phyloP scores from a whole-genome alignment of 2,888 invertebrate species.

The Myathropa florea region DNA sequence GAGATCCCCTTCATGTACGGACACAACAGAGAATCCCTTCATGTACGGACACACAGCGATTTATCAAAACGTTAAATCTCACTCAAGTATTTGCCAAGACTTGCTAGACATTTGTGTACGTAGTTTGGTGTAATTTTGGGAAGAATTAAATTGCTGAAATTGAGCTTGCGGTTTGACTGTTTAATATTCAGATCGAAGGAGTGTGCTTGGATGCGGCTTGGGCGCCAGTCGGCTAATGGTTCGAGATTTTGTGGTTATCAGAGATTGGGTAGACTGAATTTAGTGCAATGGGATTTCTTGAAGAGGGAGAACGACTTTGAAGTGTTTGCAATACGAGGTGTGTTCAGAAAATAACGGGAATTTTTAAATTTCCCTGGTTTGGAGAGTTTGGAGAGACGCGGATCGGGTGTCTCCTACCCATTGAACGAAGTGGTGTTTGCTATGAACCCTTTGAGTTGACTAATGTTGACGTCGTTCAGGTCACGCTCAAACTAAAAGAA shows the following conservation, averaged over 20 bases:
- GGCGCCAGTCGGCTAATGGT: neutral
- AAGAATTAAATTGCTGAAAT: neutral
- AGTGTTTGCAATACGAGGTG: neutral
- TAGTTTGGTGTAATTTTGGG: neutral
- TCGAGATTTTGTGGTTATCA: neutral
- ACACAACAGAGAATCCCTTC: neutral
- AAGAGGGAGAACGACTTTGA: no score
- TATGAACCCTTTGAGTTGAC: no score
- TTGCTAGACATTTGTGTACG: neutral
- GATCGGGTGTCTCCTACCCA: no score
- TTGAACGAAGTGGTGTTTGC: no score
- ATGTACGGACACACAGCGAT: neutral
- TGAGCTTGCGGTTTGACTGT: neutral
- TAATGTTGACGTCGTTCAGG: no score
- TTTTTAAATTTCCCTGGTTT: no score
- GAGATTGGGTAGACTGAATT: neutral
- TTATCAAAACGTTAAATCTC: constrained; percentile 11
- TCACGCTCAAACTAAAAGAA: no score
- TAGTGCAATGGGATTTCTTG: neutral
- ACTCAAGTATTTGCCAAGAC: neutral
- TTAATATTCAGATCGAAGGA: neutral
- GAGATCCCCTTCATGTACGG: neutral
- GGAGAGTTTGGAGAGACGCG: no score
- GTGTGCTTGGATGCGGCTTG: neutral
- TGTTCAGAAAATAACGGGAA: no score